Percentiles rank a stretch among this genome's conserved stretches.
Evolutionary conservation across 2,888 invertebrate genomes (phyloP).

Genomic region (Orthosia gracilis): DNA sequence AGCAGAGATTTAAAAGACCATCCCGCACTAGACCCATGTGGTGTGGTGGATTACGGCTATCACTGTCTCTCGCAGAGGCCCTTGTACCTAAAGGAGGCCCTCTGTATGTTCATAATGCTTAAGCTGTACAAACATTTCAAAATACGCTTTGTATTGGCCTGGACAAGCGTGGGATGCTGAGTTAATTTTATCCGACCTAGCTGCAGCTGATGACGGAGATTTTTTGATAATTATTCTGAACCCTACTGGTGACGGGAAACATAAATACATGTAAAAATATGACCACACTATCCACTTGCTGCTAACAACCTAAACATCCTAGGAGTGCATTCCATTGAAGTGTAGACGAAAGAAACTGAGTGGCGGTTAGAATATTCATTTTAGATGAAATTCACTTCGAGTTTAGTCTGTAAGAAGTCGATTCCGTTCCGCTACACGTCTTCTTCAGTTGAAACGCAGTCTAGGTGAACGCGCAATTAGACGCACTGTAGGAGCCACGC

Average conservation of each 20-base stretch:
- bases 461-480: no score
- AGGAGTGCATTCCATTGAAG: not conserved
- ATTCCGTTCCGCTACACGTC: not conserved
- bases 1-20: no score
- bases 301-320: not conserved
- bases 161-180: no score
- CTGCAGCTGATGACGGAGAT: not conserved
- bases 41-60: no score
- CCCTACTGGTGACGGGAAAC: not conserved
- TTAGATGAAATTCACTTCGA: not conserved
- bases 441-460: not conserved
- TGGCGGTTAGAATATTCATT: not conserved
- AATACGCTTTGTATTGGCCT: no score
- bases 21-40: no score
- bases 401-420: not conserved
- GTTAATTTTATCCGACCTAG: not conserved
- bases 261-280: not conserved
- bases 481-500: no score
- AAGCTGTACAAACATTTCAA: no score
- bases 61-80: no score
- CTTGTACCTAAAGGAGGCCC: no score
- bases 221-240: not conserved
- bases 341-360: not conserved
- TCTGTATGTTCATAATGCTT: no score
- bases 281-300: not conserved